phyloP scores from a whole-genome alignment of 1,140 invertebrate species.

The Bombus cullumanus region DNA sequence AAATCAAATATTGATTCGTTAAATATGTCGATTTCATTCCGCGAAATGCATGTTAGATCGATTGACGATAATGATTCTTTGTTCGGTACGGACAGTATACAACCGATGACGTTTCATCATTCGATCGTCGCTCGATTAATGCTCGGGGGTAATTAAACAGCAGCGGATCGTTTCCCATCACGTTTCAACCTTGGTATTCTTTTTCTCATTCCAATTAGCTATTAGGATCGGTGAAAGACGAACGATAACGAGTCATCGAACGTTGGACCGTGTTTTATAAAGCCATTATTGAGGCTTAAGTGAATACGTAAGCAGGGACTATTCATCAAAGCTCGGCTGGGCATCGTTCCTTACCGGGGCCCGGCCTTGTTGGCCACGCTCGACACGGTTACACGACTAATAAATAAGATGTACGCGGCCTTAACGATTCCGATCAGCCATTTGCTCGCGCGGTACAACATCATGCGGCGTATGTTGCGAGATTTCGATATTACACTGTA shows the following conservation, averaged over 20 bases:
- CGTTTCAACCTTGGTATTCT: not conserved
- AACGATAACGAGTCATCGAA: constrained; percentile 72
- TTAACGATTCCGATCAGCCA: constrained; percentile 73
- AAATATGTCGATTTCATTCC: constrained; percentile 17
- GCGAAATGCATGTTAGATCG: not conserved
- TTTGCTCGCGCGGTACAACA: constrained; percentile 64
- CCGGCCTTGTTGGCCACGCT: constrained; percentile 63
- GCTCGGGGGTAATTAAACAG: constrained; percentile 28
- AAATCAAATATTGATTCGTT: constrained; percentile 45
- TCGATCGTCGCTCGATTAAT: not conserved
- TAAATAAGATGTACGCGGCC: constrained; percentile 74
- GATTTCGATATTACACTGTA: constrained; percentile 51
- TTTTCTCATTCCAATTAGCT: constrained; percentile 53
- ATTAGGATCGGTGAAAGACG: constrained; percentile 67
- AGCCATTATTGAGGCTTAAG: constrained; percentile 75
- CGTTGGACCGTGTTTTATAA: constrained; percentile 74
- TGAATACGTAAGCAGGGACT: constrained; percentile 74
- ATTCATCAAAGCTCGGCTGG: constrained; percentile 74
- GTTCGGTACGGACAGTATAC: not conserved
- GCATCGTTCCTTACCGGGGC: constrained; percentile 18
- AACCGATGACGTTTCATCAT: not conserved
- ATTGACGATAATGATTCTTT: not conserved
- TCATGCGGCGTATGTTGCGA: constrained; percentile 51
- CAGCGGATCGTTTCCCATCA: not conserved
- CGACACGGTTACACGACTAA: constrained; percentile 69